Evolutionary conservation across 1,140 invertebrate genomes (phyloP).

Genomic region (Drosophila auraria): DNA sequence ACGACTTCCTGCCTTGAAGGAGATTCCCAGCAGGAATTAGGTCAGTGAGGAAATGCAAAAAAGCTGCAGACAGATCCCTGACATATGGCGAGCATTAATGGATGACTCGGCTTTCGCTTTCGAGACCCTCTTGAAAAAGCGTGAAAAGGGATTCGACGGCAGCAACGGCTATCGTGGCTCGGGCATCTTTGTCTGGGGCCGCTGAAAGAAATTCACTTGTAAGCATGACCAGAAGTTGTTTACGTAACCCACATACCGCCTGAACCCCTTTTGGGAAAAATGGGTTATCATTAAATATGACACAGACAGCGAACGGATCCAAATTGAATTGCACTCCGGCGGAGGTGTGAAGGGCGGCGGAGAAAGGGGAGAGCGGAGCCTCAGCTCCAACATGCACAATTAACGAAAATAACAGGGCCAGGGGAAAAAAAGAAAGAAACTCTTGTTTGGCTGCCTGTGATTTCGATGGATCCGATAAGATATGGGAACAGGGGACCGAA

Average conservation of each 20-base stretch:
- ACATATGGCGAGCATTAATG: constrained; percentile 48
- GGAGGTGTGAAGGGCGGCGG: constrained; percentile 45
- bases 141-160: constrained; percentile 18
- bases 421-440: constrained; percentile 24
- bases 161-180: constrained; percentile 36
- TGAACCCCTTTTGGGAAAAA: constrained; percentile 53
- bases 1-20: constrained; percentile 17
- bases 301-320: constrained; percentile 41
- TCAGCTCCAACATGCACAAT: constrained; percentile 43
- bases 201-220: constrained; percentile 67
- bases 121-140: constrained; percentile 4
- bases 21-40: constrained; percentile 33
- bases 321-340: constrained; percentile 41
- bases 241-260: constrained; percentile 63
- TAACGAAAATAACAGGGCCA: constrained; percentile 24
- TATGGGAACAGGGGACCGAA: constrained; percentile 1
- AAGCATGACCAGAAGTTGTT: constrained; percentile 63
- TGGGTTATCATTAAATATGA: constrained; percentile 72
- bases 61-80: constrained; percentile 53
- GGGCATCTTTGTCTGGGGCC: constrained; percentile 45
- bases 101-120: constrained; percentile 7
- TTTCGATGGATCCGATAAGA: constrained; percentile 48
- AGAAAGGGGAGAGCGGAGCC: neutral
- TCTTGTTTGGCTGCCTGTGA: constrained; percentile 39
- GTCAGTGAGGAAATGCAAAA: constrained; percentile 54